Evolutionary conservation across 2,113 vertebrate genomes (phyloP).

Genomic region (Lepisosteus osseus): DNA sequence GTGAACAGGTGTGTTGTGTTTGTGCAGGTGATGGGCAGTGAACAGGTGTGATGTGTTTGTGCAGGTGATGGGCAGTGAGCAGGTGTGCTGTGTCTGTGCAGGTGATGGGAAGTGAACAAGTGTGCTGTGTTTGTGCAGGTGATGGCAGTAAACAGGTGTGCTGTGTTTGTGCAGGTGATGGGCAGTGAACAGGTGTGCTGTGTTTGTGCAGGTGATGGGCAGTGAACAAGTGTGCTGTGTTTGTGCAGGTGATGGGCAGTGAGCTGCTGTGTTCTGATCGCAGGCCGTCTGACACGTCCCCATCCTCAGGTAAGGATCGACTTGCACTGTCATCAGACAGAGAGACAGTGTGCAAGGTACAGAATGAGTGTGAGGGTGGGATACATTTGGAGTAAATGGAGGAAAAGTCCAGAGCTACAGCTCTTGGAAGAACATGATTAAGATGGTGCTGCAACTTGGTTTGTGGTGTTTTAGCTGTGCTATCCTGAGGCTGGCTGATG

Average conservation of each 20-base stretch:
- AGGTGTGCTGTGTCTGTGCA: constrained; percentile 53
- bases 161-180: constrained; percentile 27
- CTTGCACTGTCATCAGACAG: not conserved
- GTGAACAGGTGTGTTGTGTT: constrained; percentile 4
- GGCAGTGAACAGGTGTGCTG: constrained; percentile 73
- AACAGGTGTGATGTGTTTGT: constrained; percentile 57
- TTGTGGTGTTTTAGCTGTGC: no score
- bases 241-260: constrained; percentile 72
- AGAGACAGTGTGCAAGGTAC: not conserved
- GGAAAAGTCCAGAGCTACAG: no score
- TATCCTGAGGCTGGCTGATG: no score
- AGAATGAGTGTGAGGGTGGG: not conserved
- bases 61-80: constrained; percentile 72
- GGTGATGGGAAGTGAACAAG: not conserved
- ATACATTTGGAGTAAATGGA: no score
- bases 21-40: constrained; percentile 61
- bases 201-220: constrained; percentile 66
- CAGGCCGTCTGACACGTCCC: constrained; percentile 59
- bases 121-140: constrained; percentile 24
- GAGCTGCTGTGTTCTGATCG: constrained; percentile 65
- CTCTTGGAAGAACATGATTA: no score
- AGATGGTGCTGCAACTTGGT: no score
- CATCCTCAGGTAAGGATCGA: constrained; percentile 73
- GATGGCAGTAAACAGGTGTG: not conserved
- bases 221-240: constrained; percentile 64